Evolutionary conservation across 1,140 invertebrate genomes (phyloP).

Genomic region (Battus philenor): DNA sequence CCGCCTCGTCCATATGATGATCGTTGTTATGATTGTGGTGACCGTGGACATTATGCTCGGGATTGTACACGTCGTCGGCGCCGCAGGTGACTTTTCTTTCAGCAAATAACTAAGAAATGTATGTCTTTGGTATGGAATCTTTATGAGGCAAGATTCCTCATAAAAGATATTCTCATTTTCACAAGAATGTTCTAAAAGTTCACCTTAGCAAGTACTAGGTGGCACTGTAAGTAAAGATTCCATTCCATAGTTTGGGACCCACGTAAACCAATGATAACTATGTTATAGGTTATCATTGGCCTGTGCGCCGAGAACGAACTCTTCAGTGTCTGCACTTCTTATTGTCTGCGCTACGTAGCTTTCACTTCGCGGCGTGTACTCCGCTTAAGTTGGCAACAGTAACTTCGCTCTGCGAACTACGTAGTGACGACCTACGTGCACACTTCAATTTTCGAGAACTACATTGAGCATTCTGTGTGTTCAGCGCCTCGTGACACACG

Average conservation of each 20-base stretch:
- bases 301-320: conserved; percentile 72
- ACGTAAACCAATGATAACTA: conserved; percentile 75
- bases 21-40: conserved; percentile 94
- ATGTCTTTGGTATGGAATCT: conserved; percentile 50
- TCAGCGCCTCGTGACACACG: conserved; percentile 56
- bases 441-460: conserved; percentile 62
- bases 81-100: conserved; percentile 67
- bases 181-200: conserved; percentile 5
- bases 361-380: conserved; percentile 69
- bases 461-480: conserved; percentile 63
- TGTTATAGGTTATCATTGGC: conserved; percentile 76
- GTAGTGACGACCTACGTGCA: conserved; percentile 65
- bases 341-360: conserved; percentile 74
- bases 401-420: conserved; percentile 67
- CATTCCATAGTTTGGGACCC: conserved; percentile 49
- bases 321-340: conserved; percentile 74
- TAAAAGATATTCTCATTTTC: background rate
- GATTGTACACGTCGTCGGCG: conserved; percentile 85
- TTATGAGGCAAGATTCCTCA: conserved; percentile 17
- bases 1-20: conserved; percentile 86
- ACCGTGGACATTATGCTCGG: conserved; percentile 92
- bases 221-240: conserved; percentile 41
- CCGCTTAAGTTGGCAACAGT: conserved; percentile 62
- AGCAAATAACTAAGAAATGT: conserved; percentile 21
- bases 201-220: background rate